Base-by-base conservation (phyloP, 1,140 invertebrate species). In the Panonychus citri region DNA sequence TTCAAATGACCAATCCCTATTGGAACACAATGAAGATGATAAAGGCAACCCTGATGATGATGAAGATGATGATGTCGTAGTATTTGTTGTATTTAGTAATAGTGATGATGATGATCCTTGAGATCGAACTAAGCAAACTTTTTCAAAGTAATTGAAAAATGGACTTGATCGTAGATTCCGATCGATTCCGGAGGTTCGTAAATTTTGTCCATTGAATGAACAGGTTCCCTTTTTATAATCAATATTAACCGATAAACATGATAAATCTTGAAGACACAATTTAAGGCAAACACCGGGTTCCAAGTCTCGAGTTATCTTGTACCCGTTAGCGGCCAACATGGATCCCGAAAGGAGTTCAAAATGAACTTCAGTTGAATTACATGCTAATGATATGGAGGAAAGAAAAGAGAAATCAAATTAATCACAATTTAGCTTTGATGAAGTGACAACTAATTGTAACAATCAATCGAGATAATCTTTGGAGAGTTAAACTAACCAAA, bases 1-100 rank as follows among this genome's bases (percentile, higher is more conserved):
- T 72, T 90, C 86, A 70, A 87, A 86, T 70, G 83, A 84, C 86
- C 86, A 91, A 25, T 84, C 83, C 30, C 12, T 34, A 34, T 34
- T 34, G 5, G 30, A 34, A 34, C 30, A 55, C 82, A 74, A 26
- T 24, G 7, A 7, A 12, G 30, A 34, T n/a, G n/a, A n/a, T n/a
- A n/a, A n/a, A n/a, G n/a, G 12, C 39, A 40, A 12, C 12, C 39
- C 12, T 12, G 39, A 19, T 40, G 12, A 40, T 19, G 39, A 19
- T 13, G n/a, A n/a, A n/a, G n/a, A n/a, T n/a, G n/a, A 12, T 46
- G 43, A 21, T 2, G 43, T 46, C 13, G 13, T 17, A 27, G 13
- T 21, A 39, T 19, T 30, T 34, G 53, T 27, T 34, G 25, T 7
- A 37, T 24, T 34, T 39, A 39, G 10, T 25, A 25, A 25, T 21